Evolutionary conservation across 2,797 vertebrate species (phyloP), one percentile per base, ranked within the genome.

Genomic region (Sebastes variabilis): DNA sequence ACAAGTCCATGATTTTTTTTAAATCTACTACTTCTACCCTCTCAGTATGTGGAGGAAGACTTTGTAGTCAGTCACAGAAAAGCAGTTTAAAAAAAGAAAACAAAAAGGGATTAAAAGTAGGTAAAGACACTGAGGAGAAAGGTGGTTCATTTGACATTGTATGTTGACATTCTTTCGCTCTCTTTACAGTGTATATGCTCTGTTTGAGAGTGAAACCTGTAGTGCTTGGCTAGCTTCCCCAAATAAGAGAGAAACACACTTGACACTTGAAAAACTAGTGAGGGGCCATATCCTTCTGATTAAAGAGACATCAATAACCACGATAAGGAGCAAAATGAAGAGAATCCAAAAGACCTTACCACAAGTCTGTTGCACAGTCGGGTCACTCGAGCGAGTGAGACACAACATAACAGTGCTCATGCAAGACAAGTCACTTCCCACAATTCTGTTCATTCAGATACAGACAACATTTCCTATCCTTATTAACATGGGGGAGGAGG

Each of bases 361-460:
- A 90, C 86, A 77, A 83, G 76, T 85, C 88, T 72, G 84, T 83
- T 79, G 91, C 90, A 87, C 90, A 80, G 72, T 93, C 86, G 73
- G 84, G 87, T 90, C 93, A 94, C 91, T 88, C 88, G 22, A 82
- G 79, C 66, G 82, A 90, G 86, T 79, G 89, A 90, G 81, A 93
- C 89, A 79, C 92, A 92, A 94, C 84, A 90, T 84, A 92, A 92
- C 91, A 83, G 94, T 93, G 94, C 92, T 95, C 94, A 95, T 96
- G 95, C 95, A 95, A 93, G 92, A 94, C 81, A 83, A 87, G 85
- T 81, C 85, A 92, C 86, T 87, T 93, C 89, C 92, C 89, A 93
- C 90, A 79, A 87, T 61, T 93, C 91, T 87, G 88, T 89, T 89
- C 85, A 69, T 89, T 90, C 91, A 84, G 83, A 92, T 84, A 92